A percentile compares a stretch with the other conserved stretches of the same genome.
These are phyloP conservation scores for Drosophila phalerata DNA, from an alignment of 2,888 invertebrate genomes.

Conservation along the genomic window DNA sequence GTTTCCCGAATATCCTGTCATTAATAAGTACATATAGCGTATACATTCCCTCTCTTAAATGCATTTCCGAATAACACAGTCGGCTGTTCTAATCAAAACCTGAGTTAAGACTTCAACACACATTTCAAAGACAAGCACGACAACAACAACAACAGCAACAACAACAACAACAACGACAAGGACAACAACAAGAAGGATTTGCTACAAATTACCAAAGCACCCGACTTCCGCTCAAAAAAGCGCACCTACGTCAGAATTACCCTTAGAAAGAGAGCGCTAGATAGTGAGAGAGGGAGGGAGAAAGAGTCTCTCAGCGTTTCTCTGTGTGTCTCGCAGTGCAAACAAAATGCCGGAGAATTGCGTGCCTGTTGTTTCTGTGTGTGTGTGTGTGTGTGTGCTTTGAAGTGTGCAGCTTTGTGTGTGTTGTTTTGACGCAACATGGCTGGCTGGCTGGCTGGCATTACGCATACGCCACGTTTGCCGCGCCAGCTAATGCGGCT, in stretches of 20 bases:
- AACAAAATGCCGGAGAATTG: slow-evolving; percentile 42
- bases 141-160: neutral
- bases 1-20: neutral
- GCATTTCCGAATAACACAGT: slow-evolving; percentile 15
- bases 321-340: slow-evolving; percentile 27
- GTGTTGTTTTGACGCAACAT: slow-evolving; percentile 37
- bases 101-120: slow-evolving; percentile 16
- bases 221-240: slow-evolving; percentile 78
- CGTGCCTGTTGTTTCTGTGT: slow-evolving; percentile 19
- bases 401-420: slow-evolving; percentile 15
- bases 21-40: slow-evolving; percentile 18
- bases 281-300: neutral
- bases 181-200: slow-evolving; percentile 34
- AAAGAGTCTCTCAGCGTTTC: slow-evolving; percentile 8
- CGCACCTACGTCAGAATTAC: slow-evolving; percentile 44
- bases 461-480: slow-evolving; percentile 71
- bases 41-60: slow-evolving; percentile 15
- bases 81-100: slow-evolving; percentile 10
- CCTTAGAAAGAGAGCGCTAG: neutral
- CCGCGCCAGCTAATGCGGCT: slow-evolving; percentile 53
- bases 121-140: neutral
- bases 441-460: slow-evolving; percentile 11
- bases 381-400: slow-evolving; percentile 6
- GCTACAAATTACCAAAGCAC: slow-evolving; percentile 78
- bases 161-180: neutral